A percentile compares a stretch with the other conserved stretches of the same genome.
These are phyloP conservation scores for Eudorcas thomsonii DNA, from an alignment of 2,113 vertebrate genomes.

Conservation along the genomic window DNA sequence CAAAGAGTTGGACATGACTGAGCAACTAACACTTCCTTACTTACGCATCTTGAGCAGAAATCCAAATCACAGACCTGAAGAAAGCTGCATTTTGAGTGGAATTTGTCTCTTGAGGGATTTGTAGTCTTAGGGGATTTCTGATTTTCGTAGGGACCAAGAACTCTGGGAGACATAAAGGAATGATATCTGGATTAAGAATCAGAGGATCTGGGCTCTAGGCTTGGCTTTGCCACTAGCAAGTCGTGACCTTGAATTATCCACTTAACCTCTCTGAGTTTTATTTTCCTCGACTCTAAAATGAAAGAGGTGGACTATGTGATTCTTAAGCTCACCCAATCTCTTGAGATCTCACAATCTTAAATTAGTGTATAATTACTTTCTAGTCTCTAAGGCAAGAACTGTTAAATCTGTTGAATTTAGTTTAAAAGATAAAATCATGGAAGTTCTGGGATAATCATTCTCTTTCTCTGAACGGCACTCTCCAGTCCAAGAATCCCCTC, in stretches of 20 bases:
- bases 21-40: background rate
- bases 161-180: background rate
- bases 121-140: background rate
- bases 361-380: constrained; percentile 4
- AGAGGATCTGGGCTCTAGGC: background rate
- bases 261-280: background rate
- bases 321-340: background rate
- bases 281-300: constrained; percentile 27
- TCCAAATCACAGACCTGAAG: background rate
- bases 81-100: background rate
- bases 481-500: background rate
- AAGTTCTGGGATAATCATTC: background rate
- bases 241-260: background rate
- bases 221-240: background rate
- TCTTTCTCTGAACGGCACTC: background rate
- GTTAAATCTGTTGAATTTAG: background rate
- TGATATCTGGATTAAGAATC: background rate
- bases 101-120: background rate
- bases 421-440: background rate
- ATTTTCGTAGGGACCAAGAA: background rate
- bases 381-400: background rate
- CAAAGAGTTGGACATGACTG: background rate
- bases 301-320: background rate
- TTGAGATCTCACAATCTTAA: constrained; percentile 14
- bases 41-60: background rate